Evolutionary conservation across 1,140 invertebrate genomes (phyloP).

Genomic region (Eueides isabella): DNA sequence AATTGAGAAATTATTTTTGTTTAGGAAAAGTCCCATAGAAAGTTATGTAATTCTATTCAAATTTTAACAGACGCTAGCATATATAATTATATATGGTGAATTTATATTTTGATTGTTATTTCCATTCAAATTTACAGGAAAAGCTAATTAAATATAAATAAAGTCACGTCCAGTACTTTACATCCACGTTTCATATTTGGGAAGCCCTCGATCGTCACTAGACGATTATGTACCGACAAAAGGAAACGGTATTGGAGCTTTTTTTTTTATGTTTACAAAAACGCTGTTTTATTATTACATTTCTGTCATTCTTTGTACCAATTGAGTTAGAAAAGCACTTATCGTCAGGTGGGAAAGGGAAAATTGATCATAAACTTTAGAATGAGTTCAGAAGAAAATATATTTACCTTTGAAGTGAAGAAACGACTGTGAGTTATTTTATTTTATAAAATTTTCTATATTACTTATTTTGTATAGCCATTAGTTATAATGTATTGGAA

Average conservation of each 20-base stretch:
- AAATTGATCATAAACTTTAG: neutral
- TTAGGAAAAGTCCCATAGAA: no score
- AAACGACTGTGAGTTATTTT: neutral
- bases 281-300: conserved; percentile 52
- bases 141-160: neutral
- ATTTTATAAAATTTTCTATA: no score
- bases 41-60: no score
- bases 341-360: conserved; percentile 26
- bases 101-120: no score
- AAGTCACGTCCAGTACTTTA: conserved; percentile 8
- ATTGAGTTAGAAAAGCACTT: conserved; percentile 43
- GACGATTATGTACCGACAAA: conserved; percentile 57
- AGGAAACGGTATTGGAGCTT: conserved; percentile 53
- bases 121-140: no score
- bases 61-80: no score
- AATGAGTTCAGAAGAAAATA: neutral
- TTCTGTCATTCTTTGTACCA: conserved; percentile 42
- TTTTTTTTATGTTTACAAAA: conserved; percentile 51
- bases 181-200: conserved; percentile 28
- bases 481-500: no score
- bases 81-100: no score
- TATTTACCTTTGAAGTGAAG: neutral
- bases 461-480: no score
- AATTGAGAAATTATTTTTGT: no score
- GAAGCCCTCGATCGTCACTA: conserved; percentile 39